These are phyloP conservation scores for Panagrolaimus sp. DNA, from an alignment of 1,140 invertebrate genomes.

Conservation along the genomic window DNA sequence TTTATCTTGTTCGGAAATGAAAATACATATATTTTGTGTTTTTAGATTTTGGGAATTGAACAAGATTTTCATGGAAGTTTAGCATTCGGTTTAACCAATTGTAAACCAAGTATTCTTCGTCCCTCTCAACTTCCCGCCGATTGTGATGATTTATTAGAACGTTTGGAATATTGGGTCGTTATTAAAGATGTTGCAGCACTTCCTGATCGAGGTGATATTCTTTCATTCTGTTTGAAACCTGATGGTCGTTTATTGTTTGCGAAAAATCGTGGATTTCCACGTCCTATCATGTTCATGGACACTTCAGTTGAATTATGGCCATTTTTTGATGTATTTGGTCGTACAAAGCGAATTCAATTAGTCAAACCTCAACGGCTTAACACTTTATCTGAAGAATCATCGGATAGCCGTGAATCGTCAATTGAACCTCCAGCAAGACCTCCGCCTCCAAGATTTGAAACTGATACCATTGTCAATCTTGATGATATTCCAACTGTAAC, in stretches of 20 bases:
- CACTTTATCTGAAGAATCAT: too few relatives aligned
- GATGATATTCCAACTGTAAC: background rate
- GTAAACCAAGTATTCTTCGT: background rate
- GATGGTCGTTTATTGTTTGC: background rate
- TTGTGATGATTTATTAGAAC: constrained; percentile 8
- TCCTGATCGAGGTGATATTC: constrained; percentile 5
- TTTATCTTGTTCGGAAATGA: background rate
- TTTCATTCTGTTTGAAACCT: background rate
- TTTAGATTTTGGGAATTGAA: background rate
- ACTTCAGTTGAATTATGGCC: constrained; percentile 6
- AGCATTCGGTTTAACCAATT: background rate
- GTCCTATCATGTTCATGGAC: background rate
- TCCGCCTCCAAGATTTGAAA: background rate
- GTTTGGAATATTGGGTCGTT: background rate
- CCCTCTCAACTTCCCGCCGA: background rate
- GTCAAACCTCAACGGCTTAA: background rate
- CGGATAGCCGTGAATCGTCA: too few relatives aligned
- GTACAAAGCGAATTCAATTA: background rate
- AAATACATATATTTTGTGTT: background rate
- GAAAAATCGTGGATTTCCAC: background rate
- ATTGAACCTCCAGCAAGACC: too few relatives aligned
- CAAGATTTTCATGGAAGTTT: background rate
- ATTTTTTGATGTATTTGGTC: background rate
- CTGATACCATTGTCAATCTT: background rate
- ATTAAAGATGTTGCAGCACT: constrained; percentile 1